These are phyloP conservation scores for Cryptocheilus praepositus DNA, from an alignment of 2,888 invertebrate genomes.

Conservation along the genomic window DNA sequence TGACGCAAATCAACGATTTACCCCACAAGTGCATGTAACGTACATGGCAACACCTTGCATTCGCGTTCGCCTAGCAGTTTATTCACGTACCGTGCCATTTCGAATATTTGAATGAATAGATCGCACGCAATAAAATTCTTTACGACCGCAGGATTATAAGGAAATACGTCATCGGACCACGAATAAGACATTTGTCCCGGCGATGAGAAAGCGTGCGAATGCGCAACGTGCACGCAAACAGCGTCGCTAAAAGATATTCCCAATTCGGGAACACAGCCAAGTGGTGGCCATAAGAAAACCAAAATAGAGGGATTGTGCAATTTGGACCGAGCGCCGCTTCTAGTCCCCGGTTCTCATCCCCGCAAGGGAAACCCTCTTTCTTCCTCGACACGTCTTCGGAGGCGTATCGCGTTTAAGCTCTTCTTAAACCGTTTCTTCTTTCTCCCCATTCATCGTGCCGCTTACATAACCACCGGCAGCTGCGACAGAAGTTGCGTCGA, in stretches of 20 bases:
- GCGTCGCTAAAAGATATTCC: constrained; percentile 43
- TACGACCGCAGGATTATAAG: constrained; percentile 11
- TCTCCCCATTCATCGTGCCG: neutral
- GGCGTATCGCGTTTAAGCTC: constrained; percentile 6
- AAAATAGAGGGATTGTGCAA: constrained; percentile 59
- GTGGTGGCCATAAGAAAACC: constrained; percentile 48
- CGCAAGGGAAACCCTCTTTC: neutral
- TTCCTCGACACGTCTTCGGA: neutral
- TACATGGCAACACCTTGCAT: too few relatives aligned
- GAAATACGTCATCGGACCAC: constrained; percentile 14
- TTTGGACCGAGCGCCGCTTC: constrained; percentile 33
- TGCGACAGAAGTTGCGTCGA: neutral
- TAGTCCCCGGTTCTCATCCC: constrained; percentile 8
- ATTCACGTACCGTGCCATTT: too few relatives aligned
- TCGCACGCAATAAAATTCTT: constrained; percentile 5
- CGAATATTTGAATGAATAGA: too few relatives aligned
- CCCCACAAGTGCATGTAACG: too few relatives aligned
- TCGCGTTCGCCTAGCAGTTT: too few relatives aligned
- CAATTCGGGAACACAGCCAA: constrained; percentile 60
- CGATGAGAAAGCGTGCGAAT: neutral
- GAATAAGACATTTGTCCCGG: constrained; percentile 12
- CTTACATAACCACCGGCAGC: neutral
- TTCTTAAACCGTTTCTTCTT: constrained; percentile 8
- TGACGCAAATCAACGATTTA: too few relatives aligned
- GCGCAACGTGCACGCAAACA: neutral